Conservation (phyloP, 2,113 vertebrate species). For the Thermophis baileyi region DNA sequence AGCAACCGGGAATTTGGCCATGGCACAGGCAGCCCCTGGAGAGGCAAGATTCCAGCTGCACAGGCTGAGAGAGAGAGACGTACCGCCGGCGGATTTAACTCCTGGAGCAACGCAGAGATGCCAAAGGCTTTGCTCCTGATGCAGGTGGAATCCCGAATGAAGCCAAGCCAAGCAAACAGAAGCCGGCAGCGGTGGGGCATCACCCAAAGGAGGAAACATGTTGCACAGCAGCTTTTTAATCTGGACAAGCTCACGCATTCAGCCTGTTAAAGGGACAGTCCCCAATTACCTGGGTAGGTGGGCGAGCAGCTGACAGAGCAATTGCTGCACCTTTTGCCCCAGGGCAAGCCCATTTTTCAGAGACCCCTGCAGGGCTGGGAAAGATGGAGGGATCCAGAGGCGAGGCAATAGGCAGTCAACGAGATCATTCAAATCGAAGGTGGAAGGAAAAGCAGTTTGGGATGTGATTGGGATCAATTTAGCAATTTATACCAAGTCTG, state of each 20-base stretch:
- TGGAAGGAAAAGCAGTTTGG: neutral
- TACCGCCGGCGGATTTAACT: slow-evolving; percentile 2
- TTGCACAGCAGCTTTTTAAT: neutral
- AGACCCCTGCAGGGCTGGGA: neutral
- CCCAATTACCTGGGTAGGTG: slow-evolving; percentile 1
- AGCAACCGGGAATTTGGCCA: slow-evolving; percentile 23
- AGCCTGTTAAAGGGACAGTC: slow-evolving; percentile 13
- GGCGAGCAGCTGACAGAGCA: neutral
- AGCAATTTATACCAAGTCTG: slow-evolving; percentile 11
- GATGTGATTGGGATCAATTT: neutral
- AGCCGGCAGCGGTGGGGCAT: neutral
- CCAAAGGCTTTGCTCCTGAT: neutral
- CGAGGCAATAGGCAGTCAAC: neutral
- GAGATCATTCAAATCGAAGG: neutral
- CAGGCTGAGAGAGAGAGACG: neutral
- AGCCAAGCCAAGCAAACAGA: neutral
- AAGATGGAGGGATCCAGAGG: no score
- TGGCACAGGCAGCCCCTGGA: neutral
- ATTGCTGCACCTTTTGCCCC: slow-evolving; percentile 4
- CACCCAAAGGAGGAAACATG: neutral
- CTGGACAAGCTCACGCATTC: neutral
- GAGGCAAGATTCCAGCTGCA: slow-evolving; percentile 8
- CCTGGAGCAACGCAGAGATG: neutral
- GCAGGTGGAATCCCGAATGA: neutral
- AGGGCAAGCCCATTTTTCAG: slow-evolving; percentile 14